Conservation (phyloP, 2,888 invertebrate genomes). For the Danaus chrysippus region DNA sequence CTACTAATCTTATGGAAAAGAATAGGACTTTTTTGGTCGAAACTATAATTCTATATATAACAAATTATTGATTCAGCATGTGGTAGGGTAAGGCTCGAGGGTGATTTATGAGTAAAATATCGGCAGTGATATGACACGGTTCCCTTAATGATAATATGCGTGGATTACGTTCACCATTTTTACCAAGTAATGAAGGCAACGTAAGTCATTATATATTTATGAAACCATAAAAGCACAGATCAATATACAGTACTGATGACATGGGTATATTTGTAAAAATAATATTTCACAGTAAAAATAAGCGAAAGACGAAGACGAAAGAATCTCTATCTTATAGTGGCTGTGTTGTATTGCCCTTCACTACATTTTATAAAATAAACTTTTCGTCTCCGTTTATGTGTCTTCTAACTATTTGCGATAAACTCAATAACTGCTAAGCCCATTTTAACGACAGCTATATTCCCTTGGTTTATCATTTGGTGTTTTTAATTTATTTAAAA, state of each 20-base stretch:
- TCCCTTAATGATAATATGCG: conserved; percentile 6
- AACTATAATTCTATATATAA: background rate
- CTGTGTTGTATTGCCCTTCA: too few species aligned
- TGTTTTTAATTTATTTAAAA: too few species aligned
- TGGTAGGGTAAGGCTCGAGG: background rate
- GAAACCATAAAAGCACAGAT: conserved; percentile 17
- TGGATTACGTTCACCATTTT: conserved; percentile 18
- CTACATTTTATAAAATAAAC: too few species aligned
- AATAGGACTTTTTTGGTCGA: background rate
- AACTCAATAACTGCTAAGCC: too few species aligned
- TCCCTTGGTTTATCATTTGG: too few species aligned
- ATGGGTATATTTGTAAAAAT: too few species aligned
- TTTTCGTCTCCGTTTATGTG: too few species aligned
- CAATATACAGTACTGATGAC: background rate
- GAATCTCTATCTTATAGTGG: too few species aligned
- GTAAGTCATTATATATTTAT: conserved; percentile 29
- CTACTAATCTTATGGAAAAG: background rate
- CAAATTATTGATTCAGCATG: conserved; percentile 1
- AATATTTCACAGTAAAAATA: too few species aligned
- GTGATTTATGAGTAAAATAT: conserved; percentile 26
- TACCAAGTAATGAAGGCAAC: conserved; percentile 24
- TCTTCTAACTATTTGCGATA: too few species aligned
- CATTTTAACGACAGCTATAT: too few species aligned
- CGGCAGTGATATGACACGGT: conserved; percentile 19
- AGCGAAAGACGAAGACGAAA: too few species aligned